Evolutionary conservation across 2,113 vertebrate genomes (phyloP).

Genomic region (Mastomys natalensis): DNA sequence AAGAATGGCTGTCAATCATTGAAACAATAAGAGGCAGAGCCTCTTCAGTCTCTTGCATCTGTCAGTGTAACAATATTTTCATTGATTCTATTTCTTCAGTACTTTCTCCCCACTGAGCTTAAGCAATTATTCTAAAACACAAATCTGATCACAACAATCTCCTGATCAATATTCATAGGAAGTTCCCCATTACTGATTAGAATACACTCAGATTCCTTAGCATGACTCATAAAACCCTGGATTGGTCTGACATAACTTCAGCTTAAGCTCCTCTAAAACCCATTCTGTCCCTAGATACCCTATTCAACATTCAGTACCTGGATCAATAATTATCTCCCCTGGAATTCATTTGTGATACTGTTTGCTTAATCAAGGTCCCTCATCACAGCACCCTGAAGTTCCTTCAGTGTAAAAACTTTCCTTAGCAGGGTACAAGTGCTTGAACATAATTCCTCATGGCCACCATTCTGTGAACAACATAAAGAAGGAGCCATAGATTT

Average conservation of each 20-base stretch:
- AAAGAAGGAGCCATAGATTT: not conserved
- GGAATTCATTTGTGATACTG: not conserved
- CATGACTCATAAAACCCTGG: not conserved
- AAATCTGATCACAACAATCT: constrained; percentile 20
- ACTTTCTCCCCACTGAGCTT: not conserved
- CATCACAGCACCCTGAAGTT: not conserved
- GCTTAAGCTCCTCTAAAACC: not conserved
- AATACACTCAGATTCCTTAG: constrained; percentile 36
- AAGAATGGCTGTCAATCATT: not conserved
- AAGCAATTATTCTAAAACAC: constrained; percentile 23
- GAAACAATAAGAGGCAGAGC: not conserved
- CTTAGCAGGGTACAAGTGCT: not conserved
- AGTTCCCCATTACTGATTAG: not conserved
- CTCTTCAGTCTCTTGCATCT: not conserved
- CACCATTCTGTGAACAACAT: not conserved
- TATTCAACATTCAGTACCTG: not conserved
- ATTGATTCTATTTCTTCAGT: not conserved
- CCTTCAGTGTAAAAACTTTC: not conserved
- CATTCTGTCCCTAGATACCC: not conserved
- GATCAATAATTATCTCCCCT: not conserved
- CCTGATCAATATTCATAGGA: constrained; percentile 33
- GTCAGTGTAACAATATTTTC: not conserved
- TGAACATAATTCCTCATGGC: not conserved
- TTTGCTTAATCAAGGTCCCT: not conserved
- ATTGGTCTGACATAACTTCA: not conserved